A percentile compares a stretch with the other conserved stretches of the same genome.
These are phyloP conservation scores for Clupea harengus DNA, from an alignment of 2,113 vertebrate genomes.

Conservation along the genomic window DNA sequence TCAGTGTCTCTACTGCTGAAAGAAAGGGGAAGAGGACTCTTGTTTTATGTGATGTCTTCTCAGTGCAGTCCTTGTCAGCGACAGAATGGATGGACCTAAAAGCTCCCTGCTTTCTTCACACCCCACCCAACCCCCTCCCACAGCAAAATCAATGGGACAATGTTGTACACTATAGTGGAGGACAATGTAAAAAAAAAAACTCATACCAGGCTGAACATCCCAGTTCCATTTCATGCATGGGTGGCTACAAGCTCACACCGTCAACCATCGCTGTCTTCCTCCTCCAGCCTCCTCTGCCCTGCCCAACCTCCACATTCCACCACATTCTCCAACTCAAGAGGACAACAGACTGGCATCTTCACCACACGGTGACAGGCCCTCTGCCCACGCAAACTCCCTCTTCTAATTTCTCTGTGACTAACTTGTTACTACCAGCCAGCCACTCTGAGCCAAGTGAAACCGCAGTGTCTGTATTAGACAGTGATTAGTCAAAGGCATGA, in stretches of 20 bases:
- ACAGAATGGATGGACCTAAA: background rate
- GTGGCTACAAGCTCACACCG: conserved; percentile 29
- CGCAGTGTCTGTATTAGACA: background rate
- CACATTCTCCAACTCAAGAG: background rate
- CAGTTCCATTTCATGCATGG: conserved; percentile 51
- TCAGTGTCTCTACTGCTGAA: background rate
- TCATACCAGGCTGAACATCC: conserved; percentile 35
- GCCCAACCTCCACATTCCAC: background rate
- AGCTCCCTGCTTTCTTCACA: background rate
- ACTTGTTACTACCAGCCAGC: no score
- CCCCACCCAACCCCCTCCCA: conserved; percentile 16
- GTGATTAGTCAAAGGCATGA: background rate
- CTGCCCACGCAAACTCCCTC: conserved; percentile 4
- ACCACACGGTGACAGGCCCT: conserved; percentile 11
- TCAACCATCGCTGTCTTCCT: background rate
- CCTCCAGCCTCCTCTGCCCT: background rate
- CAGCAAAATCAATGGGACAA: conserved; percentile 40
- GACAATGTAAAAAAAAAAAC: conserved; percentile 34
- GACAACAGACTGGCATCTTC: conserved; percentile 30
- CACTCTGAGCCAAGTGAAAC: background rate
- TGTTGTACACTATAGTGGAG: conserved; percentile 35
- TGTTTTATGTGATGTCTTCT: conserved; percentile 15
- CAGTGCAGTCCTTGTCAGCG: background rate
- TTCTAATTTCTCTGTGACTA: background rate
- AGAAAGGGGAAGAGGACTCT: background rate